Percentiles rank a stretch among this genome's conserved stretches.
phyloP scores from a whole-genome alignment of 2,113 vertebrate genomes.

The Epinephelus moara region DNA sequence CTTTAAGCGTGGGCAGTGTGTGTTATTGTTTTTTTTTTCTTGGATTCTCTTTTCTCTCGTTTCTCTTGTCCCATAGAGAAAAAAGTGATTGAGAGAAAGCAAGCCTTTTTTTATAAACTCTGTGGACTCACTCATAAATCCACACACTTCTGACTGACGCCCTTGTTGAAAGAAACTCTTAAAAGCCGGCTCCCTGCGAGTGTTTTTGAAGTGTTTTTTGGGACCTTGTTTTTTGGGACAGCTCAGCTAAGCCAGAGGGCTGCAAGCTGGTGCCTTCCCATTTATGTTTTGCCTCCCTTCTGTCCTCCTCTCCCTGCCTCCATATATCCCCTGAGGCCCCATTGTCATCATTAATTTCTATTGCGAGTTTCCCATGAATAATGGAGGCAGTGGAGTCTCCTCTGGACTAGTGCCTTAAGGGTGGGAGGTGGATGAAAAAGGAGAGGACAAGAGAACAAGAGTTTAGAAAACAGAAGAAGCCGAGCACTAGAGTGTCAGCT shows the following conservation, averaged over 20 bases:
- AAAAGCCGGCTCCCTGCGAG: not conserved
- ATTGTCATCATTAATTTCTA: constrained; percentile 73
- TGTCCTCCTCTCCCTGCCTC: not conserved
- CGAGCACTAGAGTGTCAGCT: not conserved
- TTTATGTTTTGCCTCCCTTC: constrained; percentile 23
- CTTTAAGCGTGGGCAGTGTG: constrained; percentile 19
- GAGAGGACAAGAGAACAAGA: not conserved
- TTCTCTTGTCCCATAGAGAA: not conserved
- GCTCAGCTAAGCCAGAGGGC: constrained; percentile 41
- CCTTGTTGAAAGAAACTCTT: constrained; percentile 9
- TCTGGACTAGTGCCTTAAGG: constrained; percentile 67
- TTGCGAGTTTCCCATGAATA: constrained; percentile 54
- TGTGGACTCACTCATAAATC: not conserved
- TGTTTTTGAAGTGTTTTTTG: not conserved
- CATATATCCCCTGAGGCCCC: constrained; percentile 43
- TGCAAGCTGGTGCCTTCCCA: constrained; percentile 55
- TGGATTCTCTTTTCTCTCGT: not conserved
- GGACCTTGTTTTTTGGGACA: constrained; percentile 5
- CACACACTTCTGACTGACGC: constrained; percentile 4
- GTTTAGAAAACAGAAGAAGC: not conserved
- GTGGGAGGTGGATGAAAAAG: constrained; percentile 25
- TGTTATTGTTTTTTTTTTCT: not conserved
- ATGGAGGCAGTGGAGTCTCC: constrained; percentile 62
- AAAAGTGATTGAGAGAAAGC: not conserved
- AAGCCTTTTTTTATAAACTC: not conserved